Evolutionary conservation across 1,140 invertebrate genomes (phyloP), one percentile per base, ranked within the genome.

Genomic region (Ladona fulva): DNA sequence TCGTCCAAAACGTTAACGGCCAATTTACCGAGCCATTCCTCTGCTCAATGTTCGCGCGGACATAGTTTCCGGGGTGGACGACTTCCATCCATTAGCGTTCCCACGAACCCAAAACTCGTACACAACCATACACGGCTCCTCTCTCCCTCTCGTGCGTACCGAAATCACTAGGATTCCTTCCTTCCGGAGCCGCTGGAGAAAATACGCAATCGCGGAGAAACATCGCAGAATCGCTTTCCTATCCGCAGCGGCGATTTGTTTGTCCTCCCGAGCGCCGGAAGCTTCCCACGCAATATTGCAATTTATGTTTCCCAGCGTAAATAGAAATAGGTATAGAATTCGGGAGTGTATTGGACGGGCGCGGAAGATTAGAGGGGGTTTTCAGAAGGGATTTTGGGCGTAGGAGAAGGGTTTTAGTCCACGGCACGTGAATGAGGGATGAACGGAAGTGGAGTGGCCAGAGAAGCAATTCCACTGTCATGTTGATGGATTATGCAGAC

Each of bases 391-490:
- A 66, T 66, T 16, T 19, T 66, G 29, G 29, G 44, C 44, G 44
- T 11, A 10, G 44, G 44, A 11, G 44, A 6, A 22, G 52, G 52
- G 29, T 8, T 22, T 66, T 11, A 52, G 10, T 52, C 44, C 44
- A 19, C 44, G 19, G 44, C 52, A 66, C 52, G 52, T 66, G 52
- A 66, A 66, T 66, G 52, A 66, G 12, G n/a, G 52, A 66, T 66
- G 52, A 66, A 12, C 52, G 52, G 52, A 66, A 66, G 52, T 66
- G n/a, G 44, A 52, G 44, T 52, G 44, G 52, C 1, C 52, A 66
- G 52, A 66, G 52, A 66, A 66, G 52, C 52, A 66, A 66, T 66
- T 66, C 52, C 52, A 66, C 52, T 66, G 52, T 66, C 52, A 66
- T 66, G 52, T 16, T 66, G 52, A 66, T 66, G 52, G 52, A 66